Evolutionary conservation across 1,140 invertebrate species (phyloP), one percentile per base, ranked within the genome.

Genomic region (Atta texana): DNA sequence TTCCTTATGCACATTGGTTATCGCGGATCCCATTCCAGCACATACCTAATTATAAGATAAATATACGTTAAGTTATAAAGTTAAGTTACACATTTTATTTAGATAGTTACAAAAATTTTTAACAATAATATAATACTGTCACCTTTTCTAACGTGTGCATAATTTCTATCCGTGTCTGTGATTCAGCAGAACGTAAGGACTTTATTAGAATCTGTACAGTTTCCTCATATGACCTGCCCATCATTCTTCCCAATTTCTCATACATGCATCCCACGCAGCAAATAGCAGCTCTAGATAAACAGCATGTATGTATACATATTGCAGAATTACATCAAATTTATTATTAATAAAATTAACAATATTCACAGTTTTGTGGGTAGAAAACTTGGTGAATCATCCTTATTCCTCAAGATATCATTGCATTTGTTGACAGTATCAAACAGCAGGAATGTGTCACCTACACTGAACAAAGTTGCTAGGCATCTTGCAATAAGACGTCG

Each of bases 381-480:
- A 94, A 98, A 98, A 90, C 98, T 98, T 0, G 98, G 98, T 5
- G 98, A 99, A 94, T 99, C 99, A 96, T 99, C 99, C 93, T 99
- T 99, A 90, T 98, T 98, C 95, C 98, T 99, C 21, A 99, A 96
- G 89, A 99, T 98, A 94, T 99, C 99, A 96, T 99, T 99, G 95
- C 99, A 99, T 90, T 98, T 98, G 94, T 99, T 99, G 66, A 99
- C 98, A 4, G 99, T 99, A 90, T 99, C 98, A 95, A 99, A 99
- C 0, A 99, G 96, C 78, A 99, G 96, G 95, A 99, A 99, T 68
- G 99, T 99, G 95, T 99, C 99, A 0, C 99, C 99, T 68, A 99
- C 98, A 89, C 98, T 98, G 95, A 99, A 99, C 51, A 99, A 95
- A 7, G 98, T 99, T 0, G 99, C 98, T 59, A 99, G 95, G 94